These are phyloP conservation scores for Oncorhynchus kisutch DNA, from an alignment of 2,113 vertebrate species.

Conservation along the genomic window DNA sequence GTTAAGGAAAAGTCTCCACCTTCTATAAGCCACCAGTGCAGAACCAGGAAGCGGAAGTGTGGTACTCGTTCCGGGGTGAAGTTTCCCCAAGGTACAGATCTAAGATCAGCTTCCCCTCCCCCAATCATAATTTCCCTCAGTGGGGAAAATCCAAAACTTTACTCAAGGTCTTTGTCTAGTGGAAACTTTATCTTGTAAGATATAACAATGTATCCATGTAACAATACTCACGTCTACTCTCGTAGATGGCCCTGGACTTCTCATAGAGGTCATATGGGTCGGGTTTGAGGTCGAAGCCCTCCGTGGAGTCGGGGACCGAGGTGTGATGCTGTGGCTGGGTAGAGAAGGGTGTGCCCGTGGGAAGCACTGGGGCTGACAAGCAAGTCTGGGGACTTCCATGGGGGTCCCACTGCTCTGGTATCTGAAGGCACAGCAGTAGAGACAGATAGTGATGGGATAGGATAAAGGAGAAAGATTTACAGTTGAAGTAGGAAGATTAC, in stretches of 20 bases:
- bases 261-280: conserved; percentile 98
- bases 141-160: too few relatives aligned
- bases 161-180: too few relatives aligned
- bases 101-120: too few relatives aligned
- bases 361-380: conserved; percentile 81
- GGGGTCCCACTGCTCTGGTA: conserved; percentile 91
- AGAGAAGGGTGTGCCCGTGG: conserved; percentile 85
- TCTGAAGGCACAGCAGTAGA: conserved; percentile 55
- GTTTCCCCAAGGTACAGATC: too few relatives aligned
- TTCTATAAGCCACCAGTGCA: too few relatives aligned
- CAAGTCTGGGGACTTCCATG: conserved; percentile 94
- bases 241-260: conserved; percentile 97
- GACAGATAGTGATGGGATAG: too few relatives aligned
- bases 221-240: conserved; percentile 95
- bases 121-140: too few relatives aligned
- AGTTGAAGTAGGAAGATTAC: too few relatives aligned
- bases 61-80: too few relatives aligned
- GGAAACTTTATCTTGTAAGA: background rate
- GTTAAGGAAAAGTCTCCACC: too few relatives aligned
- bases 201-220: too few relatives aligned
- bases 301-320: conserved; percentile 91
- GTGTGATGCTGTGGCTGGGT: conserved; percentile 85
- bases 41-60: too few relatives aligned
- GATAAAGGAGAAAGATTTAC: background rate
- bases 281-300: conserved; percentile 93